Conservation (phyloP, 2,888 invertebrate genomes). For the Harpalus rufipes region DNA sequence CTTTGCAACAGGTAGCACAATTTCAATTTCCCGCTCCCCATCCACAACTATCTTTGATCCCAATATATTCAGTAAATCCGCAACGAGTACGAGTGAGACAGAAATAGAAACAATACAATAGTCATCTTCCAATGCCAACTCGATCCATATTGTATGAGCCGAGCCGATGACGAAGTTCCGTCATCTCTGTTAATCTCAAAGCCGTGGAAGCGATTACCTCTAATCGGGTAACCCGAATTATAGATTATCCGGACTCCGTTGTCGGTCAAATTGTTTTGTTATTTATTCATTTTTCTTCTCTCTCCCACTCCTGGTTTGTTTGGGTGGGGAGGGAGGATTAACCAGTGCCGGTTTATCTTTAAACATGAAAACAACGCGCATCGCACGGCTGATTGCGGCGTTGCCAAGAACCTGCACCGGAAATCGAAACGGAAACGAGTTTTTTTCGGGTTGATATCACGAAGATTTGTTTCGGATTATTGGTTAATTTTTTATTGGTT, state of each 20-base stretch:
- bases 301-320: neutral
- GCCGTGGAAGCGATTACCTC: constrained; percentile 38
- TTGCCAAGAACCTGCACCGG: constrained; percentile 41
- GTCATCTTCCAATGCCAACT: constrained; percentile 19
- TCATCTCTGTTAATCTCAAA: constrained; percentile 43
- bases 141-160: constrained; percentile 46
- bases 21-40: constrained; percentile 37
- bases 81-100: constrained; percentile 10
- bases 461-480: constrained; percentile 40
- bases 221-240: constrained; percentile 53
- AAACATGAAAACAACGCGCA: constrained; percentile 55
- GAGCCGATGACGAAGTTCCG: constrained; percentile 36
- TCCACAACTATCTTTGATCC: constrained; percentile 44
- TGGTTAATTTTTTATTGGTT: constrained; percentile 39
- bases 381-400: constrained; percentile 31
- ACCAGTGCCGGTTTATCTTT: constrained; percentile 59
- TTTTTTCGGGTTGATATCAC: constrained; percentile 22
- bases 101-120: constrained; percentile 18
- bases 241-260: constrained; percentile 39
- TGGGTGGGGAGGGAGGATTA: constrained; percentile 18
- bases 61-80: constrained; percentile 43
- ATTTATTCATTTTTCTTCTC: constrained; percentile 62
- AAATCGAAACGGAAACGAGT: constrained; percentile 65
- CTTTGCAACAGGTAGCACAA: constrained; percentile 45
- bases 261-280: constrained; percentile 58